Evolutionary conservation across 2,113 vertebrate genomes (phyloP).

Genomic region (Hassar affinis): DNA sequence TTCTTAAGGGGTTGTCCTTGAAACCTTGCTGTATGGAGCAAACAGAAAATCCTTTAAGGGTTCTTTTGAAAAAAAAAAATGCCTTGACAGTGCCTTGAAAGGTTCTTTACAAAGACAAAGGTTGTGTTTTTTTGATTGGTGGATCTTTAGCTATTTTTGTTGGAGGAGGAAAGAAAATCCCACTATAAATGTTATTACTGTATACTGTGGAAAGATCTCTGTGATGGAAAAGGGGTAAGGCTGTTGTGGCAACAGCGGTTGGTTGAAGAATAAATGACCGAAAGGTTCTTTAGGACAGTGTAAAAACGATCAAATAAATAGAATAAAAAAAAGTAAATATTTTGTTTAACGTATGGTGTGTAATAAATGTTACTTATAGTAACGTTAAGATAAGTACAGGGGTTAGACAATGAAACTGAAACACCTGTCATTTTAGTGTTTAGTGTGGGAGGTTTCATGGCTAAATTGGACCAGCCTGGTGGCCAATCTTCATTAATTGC

Average conservation of each 20-base stretch:
- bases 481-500: too few relatives aligned
- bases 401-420: too few relatives aligned
- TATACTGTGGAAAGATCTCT: not conserved
- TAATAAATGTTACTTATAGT: too few relatives aligned
- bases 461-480: too few relatives aligned
- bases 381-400: not conserved
- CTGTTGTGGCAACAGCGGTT: not conserved
- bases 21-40: not conserved
- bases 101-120: not conserved
- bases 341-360: not conserved
- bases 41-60: not conserved
- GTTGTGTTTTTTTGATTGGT: not conserved
- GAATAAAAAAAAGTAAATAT: not conserved
- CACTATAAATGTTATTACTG: not conserved
- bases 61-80: not conserved
- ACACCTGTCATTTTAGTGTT: too few relatives aligned
- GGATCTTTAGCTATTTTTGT: not conserved
- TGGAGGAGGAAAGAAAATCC: not conserved
- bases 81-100: not conserved
- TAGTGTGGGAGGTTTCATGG: too few relatives aligned
- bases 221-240: not conserved
- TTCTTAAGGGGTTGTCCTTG: not conserved
- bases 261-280: not conserved
- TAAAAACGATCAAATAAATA: not conserved
- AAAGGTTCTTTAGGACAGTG: not conserved